phyloP scores from a whole-genome alignment of 2,888 invertebrate genomes.

The Eugnorisma glareosa region DNA sequence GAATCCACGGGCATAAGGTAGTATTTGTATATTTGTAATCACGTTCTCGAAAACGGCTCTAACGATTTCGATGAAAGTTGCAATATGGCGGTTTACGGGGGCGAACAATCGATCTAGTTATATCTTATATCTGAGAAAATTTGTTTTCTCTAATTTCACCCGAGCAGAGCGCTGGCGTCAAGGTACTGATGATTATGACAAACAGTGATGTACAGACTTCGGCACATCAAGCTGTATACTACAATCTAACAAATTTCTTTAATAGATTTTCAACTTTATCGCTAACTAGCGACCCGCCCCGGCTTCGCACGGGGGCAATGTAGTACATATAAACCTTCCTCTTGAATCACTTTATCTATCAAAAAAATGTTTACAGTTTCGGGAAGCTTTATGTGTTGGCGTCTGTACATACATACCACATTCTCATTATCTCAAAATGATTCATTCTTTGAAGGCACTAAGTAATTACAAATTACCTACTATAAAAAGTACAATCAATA shows the following conservation, averaged over 20 bases:
- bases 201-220: not conserved
- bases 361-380: too few relatives aligned
- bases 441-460: not conserved
- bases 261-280: too few relatives aligned
- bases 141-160: not conserved
- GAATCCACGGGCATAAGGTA: too few relatives aligned
- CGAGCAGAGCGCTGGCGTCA: not conserved
- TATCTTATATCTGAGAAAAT: not conserved
- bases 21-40: not conserved
- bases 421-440: not conserved
- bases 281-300: too few relatives aligned
- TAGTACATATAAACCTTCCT: too few relatives aligned
- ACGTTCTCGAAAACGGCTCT: not conserved
- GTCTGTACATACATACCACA: too few relatives aligned
- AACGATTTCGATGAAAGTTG: not conserved
- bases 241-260: too few relatives aligned
- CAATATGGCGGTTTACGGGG: too few relatives aligned
- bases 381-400: too few relatives aligned
- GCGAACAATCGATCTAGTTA: not conserved
- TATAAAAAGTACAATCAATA: constrained; percentile 9
- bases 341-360: too few relatives aligned
- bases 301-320: too few relatives aligned
- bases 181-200: not conserved
- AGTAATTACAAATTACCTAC: not conserved
- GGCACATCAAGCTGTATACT: too few relatives aligned